Evolutionary conservation across 2,797 vertebrate genomes (phyloP).

Genomic region (Sebastes oblongus): DNA sequence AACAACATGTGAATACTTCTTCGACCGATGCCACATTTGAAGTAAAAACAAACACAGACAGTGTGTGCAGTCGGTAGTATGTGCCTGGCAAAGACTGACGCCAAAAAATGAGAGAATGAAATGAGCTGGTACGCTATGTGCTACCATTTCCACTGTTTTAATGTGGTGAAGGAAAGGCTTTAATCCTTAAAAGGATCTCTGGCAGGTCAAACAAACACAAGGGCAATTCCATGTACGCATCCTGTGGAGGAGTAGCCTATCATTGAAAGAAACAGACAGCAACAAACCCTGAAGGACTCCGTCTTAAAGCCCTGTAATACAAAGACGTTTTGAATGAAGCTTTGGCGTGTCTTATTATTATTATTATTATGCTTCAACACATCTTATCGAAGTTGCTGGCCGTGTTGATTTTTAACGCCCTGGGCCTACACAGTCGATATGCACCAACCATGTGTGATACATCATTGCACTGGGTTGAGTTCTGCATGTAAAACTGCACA

Average conservation of each 20-base stretch:
- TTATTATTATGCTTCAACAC: not conserved
- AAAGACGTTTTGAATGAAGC: not conserved
- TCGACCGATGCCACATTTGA: conserved; percentile 3
- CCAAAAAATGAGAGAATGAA: conserved; percentile 63
- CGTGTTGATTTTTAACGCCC: not conserved
- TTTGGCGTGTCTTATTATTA: not conserved
- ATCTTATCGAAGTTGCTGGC: not conserved
- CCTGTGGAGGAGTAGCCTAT: conserved; percentile 62
- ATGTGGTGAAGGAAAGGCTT: conserved; percentile 71
- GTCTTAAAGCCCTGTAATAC: conserved; percentile 29
- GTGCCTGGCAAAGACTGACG: conserved; percentile 53
- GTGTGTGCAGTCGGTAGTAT: conserved; percentile 44
- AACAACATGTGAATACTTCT: conserved; percentile 1
- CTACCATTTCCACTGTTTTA: conserved; percentile 70
- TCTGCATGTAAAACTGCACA: conserved; percentile 39
- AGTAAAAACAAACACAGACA: conserved; percentile 54
- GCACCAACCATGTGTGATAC: conserved; percentile 1
- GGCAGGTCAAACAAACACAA: conserved; percentile 74
- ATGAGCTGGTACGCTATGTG: conserved; percentile 43
- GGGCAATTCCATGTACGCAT: conserved; percentile 59
- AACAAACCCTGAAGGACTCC: conserved; percentile 37
- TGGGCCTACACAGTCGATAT: not conserved
- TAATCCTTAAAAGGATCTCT: conserved; percentile 66
- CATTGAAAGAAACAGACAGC: conserved; percentile 67
- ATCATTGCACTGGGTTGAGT: not conserved